Percentiles rank a stretch among this genome's conserved stretches.
Evolutionary conservation across 1,140 invertebrate genomes (phyloP).

Genomic region (Colletes latitarsis): DNA sequence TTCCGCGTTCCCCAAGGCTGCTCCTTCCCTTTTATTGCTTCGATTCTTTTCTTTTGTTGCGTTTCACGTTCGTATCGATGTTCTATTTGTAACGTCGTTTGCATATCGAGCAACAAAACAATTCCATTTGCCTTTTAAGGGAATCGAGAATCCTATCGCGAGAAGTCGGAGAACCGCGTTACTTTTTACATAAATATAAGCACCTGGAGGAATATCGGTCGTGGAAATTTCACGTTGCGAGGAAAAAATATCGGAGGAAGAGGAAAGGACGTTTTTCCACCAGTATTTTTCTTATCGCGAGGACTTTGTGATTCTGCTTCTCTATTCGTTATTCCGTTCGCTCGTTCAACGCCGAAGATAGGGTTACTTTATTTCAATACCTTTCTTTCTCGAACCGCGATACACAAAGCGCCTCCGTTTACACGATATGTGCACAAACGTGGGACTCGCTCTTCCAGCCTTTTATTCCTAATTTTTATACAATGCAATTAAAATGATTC

Average conservation of each 20-base stretch:
- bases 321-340: too few relatives aligned
- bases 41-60: background rate
- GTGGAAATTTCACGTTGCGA: background rate
- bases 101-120: constrained; percentile 12
- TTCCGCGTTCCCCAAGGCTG: too few relatives aligned
- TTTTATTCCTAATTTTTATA: background rate
- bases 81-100: background rate
- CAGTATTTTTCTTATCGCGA: background rate
- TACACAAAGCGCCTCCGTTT: too few relatives aligned
- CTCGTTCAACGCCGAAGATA: too few relatives aligned
- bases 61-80: background rate
- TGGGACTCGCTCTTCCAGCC: too few relatives aligned
- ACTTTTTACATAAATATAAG: constrained; percentile 8
- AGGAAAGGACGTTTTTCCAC: background rate
- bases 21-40: background rate
- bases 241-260: background rate
- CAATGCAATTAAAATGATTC: constrained; percentile 22
- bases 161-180: background rate
- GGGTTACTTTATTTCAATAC: too few relatives aligned
- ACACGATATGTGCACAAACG: too few relatives aligned
- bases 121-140: background rate
- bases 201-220: background rate
- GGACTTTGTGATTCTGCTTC: too few relatives aligned
- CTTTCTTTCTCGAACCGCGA: too few relatives aligned
- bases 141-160: background rate